Evolutionary conservation across 2,113 vertebrate genomes (phyloP), one percentile per base, ranked within the genome.

Genomic region (Lucifuga dentata): DNA sequence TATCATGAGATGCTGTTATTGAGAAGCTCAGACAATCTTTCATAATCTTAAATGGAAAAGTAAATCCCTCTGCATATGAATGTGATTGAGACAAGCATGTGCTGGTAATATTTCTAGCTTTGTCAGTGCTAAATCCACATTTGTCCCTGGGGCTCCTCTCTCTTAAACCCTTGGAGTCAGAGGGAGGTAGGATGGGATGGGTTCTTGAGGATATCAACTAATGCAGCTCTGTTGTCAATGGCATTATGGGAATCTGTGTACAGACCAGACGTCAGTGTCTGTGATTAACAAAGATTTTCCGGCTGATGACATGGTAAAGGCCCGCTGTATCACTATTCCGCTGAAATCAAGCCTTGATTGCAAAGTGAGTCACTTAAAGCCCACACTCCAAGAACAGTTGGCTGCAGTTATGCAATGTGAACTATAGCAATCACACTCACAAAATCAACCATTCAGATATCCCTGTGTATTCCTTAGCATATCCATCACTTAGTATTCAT

Each of bases 31-130:
- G 63, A 81, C 81, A 81, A 78, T 74, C 66, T 80, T 78, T 65
- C 50, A 46, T 72, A n/a, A 83, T 39, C 66, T 73, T 36, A 71
- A 86, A 85, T 73, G 53, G 78, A 78, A 73, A 81, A 80, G 66
- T 58, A 81, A 83, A 86, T 78, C 79, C 53, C 33, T n/a, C 52
- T 40, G 39, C 67, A 73, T 68, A 57, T 73, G 6, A 79, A 81
- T 83, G 21, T 8, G 67, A 78, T 49, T 57, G 56, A 77, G 55
- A 86, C 61, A 55, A 67, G 68, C 41, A 5, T 53, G 33, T n/a
- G 20, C 32, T 52, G 46, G 53, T 48, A 71, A 65, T 76, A 73
- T 74, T 81, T 51, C 21, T 59, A 40, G 60, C n/a, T 1, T 10
- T 11, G 6, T 43, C 33, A 33, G 32, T 15, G 40, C 53, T 78